phyloP scores from a whole-genome alignment of 1,140 invertebrate genomes.

The Radopholus similis region DNA sequence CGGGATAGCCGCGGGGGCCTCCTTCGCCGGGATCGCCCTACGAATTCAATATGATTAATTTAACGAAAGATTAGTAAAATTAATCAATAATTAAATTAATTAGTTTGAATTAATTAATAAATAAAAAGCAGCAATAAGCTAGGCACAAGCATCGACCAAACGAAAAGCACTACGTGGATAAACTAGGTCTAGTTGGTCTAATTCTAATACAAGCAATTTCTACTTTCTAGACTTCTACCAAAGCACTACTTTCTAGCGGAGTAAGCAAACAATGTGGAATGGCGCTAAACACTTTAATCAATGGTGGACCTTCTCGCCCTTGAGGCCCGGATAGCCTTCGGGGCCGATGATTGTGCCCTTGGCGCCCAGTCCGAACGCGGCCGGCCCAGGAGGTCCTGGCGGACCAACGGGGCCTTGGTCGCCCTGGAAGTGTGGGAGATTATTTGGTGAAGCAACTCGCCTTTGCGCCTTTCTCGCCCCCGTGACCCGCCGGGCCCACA shows the following conservation, averaged over 20 bases:
- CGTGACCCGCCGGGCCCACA: slow-evolving; percentile 50
- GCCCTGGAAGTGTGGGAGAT: slow-evolving; percentile 47
- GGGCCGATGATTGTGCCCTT: slow-evolving; percentile 59
- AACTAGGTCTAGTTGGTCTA: neutral
- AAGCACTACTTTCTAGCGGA: too few relatives aligned
- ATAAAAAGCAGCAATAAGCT: slow-evolving; percentile 2
- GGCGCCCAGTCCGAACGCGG: slow-evolving; percentile 29
- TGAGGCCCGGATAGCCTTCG: slow-evolving; percentile 49
- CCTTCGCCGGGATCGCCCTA: slow-evolving; percentile 59
- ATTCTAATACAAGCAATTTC: neutral
- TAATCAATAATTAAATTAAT: slow-evolving; percentile 8
- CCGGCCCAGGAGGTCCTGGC: slow-evolving; percentile 52
- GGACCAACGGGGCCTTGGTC: slow-evolving; percentile 49
- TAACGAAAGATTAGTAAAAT: neutral
- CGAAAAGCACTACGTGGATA: neutral
- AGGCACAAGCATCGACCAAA: neutral
- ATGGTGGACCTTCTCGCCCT: slow-evolving; percentile 58
- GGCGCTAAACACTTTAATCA: too few relatives aligned
- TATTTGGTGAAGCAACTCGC: slow-evolving; percentile 12
- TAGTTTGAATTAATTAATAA: neutral
- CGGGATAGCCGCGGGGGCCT: slow-evolving; percentile 56
- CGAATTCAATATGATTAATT: slow-evolving; percentile 13
- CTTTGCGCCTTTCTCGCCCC: slow-evolving; percentile 55
- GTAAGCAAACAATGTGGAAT: too few relatives aligned
- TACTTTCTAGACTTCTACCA: too few relatives aligned